Evolutionary conservation across 64 coral and sea anemone species (phyloP), one percentile per base, ranked within the genome.

Genomic region (Pachyseris speciosa): DNA sequence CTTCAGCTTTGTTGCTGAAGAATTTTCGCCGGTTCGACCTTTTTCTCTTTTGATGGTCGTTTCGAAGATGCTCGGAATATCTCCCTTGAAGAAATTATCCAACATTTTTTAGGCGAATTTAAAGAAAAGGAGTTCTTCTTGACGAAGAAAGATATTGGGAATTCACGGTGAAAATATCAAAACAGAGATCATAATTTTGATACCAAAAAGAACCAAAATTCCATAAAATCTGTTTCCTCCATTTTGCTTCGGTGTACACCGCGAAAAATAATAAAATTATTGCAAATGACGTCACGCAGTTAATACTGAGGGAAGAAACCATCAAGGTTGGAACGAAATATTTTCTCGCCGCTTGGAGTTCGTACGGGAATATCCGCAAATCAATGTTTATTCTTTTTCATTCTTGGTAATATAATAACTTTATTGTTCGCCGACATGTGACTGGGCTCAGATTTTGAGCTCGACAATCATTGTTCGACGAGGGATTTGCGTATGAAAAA

Each of bases 21-120:
- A 63, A 51, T 81, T 61, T 31, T 93, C 61, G 72, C 24, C 9
- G 53, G 63, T 33, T 59, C 47, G 72, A 17, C 92, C 92, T 58
- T 75, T 84, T 37, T 97, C 91, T 33, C 91, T 80, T 61, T 94
- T 97, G 2, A 97, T 97, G 2, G 95, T 97, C 34, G 95, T 97
- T 70, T 97, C 95, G 41, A 97, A 97, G 59, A 97, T 94, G 30
- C 95, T 97, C 22, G 91, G 95, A 11, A 97, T 86, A 75, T 97
- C 95, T 69, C 95, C 95, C 49, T 93, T 97, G 37, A 97, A 97
- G 45, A 97, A 88, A 67, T 97, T 87, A 30, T 97, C 91, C 71
- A 97, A 50, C 95, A 97, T 97, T 32, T 80, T 89, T 11, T 9
- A 39, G 27, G 1, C 6, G 20, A 20, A 7, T 61, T 36, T 10